phyloP scores from a whole-genome alignment of 1,140 invertebrate genomes.

The Thaumatotibia leucotreta region DNA sequence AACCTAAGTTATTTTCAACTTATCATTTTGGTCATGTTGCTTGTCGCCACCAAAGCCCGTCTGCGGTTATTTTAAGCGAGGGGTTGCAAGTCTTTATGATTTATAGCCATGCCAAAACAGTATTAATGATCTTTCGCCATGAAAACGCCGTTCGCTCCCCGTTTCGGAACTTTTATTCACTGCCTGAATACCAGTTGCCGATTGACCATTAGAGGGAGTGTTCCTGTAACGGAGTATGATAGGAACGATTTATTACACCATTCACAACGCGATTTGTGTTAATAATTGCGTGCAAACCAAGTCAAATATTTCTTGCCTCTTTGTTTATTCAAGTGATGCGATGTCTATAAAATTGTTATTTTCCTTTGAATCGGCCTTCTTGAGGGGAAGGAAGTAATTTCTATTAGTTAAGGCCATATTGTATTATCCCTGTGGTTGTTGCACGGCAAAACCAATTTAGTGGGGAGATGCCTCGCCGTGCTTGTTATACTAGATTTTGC shows the following conservation, averaged over 20 bases:
- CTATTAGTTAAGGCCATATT: slow-evolving; percentile 42
- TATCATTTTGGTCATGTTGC: not conserved
- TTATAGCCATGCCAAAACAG: slow-evolving; percentile 27
- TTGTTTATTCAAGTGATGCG: slow-evolving; percentile 6
- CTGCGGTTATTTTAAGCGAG: slow-evolving; percentile 21
- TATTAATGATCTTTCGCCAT: slow-evolving; percentile 32
- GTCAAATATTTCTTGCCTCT: not conserved
- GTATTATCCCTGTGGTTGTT: slow-evolving; percentile 7
- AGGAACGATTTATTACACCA: not conserved
- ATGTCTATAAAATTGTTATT: slow-evolving; percentile 5
- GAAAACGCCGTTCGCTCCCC: slow-evolving; percentile 25
- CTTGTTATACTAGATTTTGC: not conserved
- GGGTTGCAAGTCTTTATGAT: slow-evolving; percentile 23
- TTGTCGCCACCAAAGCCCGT: not conserved
- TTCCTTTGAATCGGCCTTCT: slow-evolving; percentile 27
- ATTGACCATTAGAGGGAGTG: not conserved
- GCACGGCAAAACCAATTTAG: slow-evolving; percentile 2
- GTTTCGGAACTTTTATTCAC: slow-evolving; percentile 28
- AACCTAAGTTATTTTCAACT: not conserved
- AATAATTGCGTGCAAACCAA: not conserved
- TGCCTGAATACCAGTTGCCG: slow-evolving; percentile 17
- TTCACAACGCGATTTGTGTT: not conserved
- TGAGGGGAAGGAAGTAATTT: slow-evolving; percentile 48
- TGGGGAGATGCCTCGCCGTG: not conserved
- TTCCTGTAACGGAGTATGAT: not conserved